Conservation (phyloP, 1,140 invertebrate species). For the Ostrea denselamellosa region DNA sequence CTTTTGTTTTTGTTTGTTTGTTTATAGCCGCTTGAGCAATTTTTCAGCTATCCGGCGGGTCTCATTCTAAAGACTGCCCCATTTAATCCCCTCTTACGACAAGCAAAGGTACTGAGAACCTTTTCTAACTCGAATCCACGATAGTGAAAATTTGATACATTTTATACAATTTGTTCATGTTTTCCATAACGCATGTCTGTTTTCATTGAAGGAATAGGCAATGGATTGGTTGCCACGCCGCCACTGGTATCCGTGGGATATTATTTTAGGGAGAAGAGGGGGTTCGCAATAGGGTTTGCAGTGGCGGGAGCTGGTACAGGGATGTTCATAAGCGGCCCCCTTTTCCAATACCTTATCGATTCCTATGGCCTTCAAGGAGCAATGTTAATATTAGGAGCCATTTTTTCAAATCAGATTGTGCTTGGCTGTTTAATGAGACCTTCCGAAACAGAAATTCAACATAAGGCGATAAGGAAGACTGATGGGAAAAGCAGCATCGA, state of each 20-base stretch:
- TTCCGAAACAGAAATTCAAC: constrained; percentile 51
- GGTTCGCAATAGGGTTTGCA: constrained; percentile 53
- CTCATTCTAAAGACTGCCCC: no score
- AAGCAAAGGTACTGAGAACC: no score
- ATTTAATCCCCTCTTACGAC: no score
- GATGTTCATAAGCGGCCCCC: constrained; percentile 57
- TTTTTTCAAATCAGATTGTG: constrained; percentile 47
- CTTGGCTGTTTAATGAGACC: constrained; percentile 58
- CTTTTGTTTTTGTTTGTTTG: no score
- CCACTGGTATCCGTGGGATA: constrained; percentile 53
- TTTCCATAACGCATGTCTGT: neutral
- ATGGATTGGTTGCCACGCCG: constrained; percentile 51
- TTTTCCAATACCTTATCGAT: constrained; percentile 54
- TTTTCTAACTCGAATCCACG: no score
- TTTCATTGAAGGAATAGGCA: constrained; percentile 46
- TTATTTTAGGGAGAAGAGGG: constrained; percentile 56
- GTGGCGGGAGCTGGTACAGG: constrained; percentile 55
- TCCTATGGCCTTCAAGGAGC: constrained; percentile 56
- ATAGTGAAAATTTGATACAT: no score
- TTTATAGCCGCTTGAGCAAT: no score
- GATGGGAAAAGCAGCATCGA: neutral
- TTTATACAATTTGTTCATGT: no score
- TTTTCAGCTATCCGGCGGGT: no score
- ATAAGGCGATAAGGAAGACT: neutral
- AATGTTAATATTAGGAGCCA: constrained; percentile 55